Evolutionary conservation across 2,797 vertebrate species (phyloP).

Genomic region (Lepus townsendii): DNA sequence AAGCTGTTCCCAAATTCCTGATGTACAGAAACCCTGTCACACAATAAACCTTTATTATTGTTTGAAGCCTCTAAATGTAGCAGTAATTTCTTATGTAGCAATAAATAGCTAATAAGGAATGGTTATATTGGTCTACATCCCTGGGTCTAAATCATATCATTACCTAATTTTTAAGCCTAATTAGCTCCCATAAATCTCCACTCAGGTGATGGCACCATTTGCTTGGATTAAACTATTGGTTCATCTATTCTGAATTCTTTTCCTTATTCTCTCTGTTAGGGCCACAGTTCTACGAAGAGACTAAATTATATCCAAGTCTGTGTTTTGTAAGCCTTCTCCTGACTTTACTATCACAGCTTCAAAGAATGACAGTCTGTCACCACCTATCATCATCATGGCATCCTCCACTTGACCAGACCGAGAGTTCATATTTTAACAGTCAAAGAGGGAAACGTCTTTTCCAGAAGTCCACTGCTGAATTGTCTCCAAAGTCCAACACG

Average conservation of each 20-base stretch:
- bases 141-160: neutral
- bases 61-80: neutral
- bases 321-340: neutral
- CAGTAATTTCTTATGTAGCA: neutral
- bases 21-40: neutral
- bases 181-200: neutral
- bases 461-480: neutral
- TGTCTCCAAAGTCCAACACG: neutral
- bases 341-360: neutral
- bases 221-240: conserved; percentile 16
- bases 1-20: neutral
- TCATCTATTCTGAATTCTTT: neutral
- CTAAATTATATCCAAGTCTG: neutral
- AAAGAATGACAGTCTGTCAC: neutral
- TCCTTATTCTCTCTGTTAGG: neutral
- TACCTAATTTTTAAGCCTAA: conserved; percentile 8
- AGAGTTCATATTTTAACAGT: neutral
- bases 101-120: neutral
- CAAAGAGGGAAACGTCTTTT: neutral
- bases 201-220: neutral
- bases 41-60: neutral
- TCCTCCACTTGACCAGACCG: neutral
- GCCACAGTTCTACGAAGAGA: neutral
- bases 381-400: neutral
- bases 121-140: neutral